A percentile compares a stretch with the other conserved stretches of the same genome.
phyloP scores from a whole-genome alignment of 1,140 invertebrate species.

The Branchinecta lynchi region DNA sequence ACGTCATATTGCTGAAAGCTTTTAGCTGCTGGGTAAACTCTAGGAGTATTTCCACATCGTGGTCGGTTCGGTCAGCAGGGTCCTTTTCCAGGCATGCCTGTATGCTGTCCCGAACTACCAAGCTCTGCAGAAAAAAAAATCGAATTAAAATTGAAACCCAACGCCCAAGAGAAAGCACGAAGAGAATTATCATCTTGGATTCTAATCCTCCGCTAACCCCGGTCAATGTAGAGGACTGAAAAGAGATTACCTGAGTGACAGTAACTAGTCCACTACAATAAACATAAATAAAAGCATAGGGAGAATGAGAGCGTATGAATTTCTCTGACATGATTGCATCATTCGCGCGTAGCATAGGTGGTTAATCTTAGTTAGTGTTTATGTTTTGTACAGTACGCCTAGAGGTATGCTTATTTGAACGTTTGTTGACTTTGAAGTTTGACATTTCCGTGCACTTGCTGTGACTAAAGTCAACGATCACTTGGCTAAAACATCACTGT shows the following conservation, averaged over 20 bases:
- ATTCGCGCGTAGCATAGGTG: too few species aligned
- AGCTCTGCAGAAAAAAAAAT: constrained; percentile 43
- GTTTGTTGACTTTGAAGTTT: too few species aligned
- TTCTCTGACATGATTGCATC: background rate
- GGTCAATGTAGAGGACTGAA: too few species aligned
- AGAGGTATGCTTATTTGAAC: too few species aligned
- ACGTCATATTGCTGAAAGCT: constrained; percentile 81
- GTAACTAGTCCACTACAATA: background rate
- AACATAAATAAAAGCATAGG: constrained; percentile 1
- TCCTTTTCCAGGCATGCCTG: constrained; percentile 95
- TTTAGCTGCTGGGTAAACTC: constrained; percentile 95
- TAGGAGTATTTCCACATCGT: constrained; percentile 85
- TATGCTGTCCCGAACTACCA: constrained; percentile 80
- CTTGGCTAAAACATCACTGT: too few species aligned
- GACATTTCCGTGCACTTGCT: too few species aligned
- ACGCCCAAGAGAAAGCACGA: background rate
- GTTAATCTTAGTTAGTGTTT: too few species aligned
- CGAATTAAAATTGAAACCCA: background rate
- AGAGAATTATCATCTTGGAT: background rate
- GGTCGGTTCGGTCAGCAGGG: constrained; percentile 75
- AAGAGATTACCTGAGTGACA: background rate
- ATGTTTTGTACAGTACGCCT: too few species aligned
- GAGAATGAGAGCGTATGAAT: background rate
- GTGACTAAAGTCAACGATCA: too few species aligned
- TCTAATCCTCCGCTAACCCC: background rate